Base-by-base conservation (phyloP, 1,140 invertebrate genomes). In the Aphidius ervi region DNA sequence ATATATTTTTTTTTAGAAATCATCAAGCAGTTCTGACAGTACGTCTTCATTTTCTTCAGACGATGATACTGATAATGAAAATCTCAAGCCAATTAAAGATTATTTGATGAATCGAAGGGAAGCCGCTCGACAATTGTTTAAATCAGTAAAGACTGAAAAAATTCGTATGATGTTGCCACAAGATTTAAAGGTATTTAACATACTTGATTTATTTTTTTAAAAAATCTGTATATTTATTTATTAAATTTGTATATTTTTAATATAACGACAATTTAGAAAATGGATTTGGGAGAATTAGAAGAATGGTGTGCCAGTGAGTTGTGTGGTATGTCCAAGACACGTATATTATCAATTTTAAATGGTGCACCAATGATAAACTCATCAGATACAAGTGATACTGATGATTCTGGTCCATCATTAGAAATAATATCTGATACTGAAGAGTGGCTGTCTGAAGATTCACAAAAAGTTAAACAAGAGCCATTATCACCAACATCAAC, bases 391-490 rank as follows among this genome's bases (percentile, higher is more conserved):
- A 73, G 70, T 23, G 77, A 80, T 47, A 69, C 74, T 1, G 71
- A 76, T 49, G 70, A 74, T 65, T 77, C 76, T 62, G 77, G 74
- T 37, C 77, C 77, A 7, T 78, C 78, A 5, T 65, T 80, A 54
- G 77, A 79, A 71, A 80, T 80, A 23, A 78, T 80, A 62, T 80
- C 77, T 6, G 78, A 80, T 42, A 78, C 76, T 0, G 76, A 78
- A 55, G 78, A 78, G 59, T 79, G 74, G 74, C 46, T 75, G 20
- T 74, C 70, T 0, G 74, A 76, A 23, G 70, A 72, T 5, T 71
- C 73, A 48, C 39, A 46, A 5, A 37, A 20, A 20, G 70, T 72
- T 52, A 75, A 74, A 55, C 66, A 73, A 58, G 68, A 71, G 16
- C 57, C 16, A 31, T 20, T 53, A 48, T 54, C 63, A 8, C 52